These are phyloP conservation scores for Myripristis jacobus DNA, from an alignment of 2,797 vertebrate species.

Conservation along the genomic window DNA sequence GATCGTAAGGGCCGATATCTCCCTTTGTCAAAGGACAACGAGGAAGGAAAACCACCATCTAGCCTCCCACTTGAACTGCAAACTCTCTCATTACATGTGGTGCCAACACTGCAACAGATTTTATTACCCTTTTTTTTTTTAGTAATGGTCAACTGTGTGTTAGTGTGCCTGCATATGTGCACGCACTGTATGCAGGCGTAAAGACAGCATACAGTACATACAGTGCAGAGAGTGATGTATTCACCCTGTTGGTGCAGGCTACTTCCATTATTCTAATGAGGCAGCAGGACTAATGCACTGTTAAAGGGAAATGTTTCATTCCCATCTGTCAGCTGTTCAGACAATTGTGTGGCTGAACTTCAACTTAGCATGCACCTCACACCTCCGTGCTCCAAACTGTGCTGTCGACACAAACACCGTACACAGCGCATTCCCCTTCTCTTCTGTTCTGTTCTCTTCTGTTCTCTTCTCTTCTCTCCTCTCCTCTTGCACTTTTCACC, in stretches of 20 bases:
- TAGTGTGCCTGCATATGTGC: conserved; percentile 3
- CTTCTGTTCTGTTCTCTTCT: not conserved
- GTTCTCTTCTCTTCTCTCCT: not conserved
- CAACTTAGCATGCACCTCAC: too few relatives aligned
- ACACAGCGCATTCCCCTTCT: not conserved
- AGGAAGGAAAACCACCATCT: conserved; percentile 68
- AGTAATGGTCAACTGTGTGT: not conserved
- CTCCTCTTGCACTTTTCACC: too few relatives aligned
- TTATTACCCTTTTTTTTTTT: conserved; percentile 16
- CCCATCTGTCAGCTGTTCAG: not conserved
- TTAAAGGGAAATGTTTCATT: conserved; percentile 17
- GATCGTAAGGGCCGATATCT: conserved; percentile 73
- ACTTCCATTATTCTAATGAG: conserved; percentile 27
- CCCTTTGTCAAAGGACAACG: conserved; percentile 46
- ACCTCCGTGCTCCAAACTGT: too few relatives aligned
- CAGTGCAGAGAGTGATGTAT: not conserved
- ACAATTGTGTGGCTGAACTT: too few relatives aligned
- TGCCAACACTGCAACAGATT: conserved; percentile 44
- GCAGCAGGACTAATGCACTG: conserved; percentile 17
- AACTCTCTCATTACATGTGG: conserved; percentile 45
- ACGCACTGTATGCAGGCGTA: not conserved
- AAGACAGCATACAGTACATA: not conserved
- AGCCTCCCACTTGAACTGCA: conserved; percentile 58
- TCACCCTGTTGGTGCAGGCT: conserved; percentile 26
- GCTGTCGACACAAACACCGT: too few relatives aligned